Base-by-base conservation (phyloP, 2,113 vertebrate genomes). In the Hippocampus zosterae region DNA sequence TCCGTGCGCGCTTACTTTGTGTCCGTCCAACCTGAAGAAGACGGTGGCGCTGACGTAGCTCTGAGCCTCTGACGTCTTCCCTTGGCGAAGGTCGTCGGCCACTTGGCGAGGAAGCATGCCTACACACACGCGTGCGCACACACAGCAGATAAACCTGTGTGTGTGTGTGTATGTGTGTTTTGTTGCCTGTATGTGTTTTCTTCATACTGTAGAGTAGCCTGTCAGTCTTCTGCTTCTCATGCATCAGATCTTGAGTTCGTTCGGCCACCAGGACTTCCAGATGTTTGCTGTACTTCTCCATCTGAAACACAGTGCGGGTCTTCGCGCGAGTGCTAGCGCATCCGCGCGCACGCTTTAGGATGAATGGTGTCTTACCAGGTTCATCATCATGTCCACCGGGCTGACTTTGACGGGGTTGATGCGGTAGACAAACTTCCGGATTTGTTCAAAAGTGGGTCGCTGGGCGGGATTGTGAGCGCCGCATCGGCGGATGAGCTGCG, bases 201-300 rank as follows among this genome's bases (percentile, higher is more conserved):
- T 69, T 88, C 90, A 83, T 93, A 95, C 94, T 96, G 69, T 93
- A 94, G 1, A 96, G 89, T 56, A 95, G 91, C 23, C 84, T 68
- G 80, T 94, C 90, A 0, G 92, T 94, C 79, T 94, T 95, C 88
- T 95, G 93, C 72, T 96, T 96, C 91, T 95, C 94, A 13, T 92
- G 89, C 88, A 88, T 93, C 87, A 95, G 91, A 78, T 95, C 93
- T 67, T 95, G 92, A 0, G 92, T 96, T 33, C 93, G 88, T 81
- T 96, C 94, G 42, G 93, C 88, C 65, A 94, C 93, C 69, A 96
- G 21, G 23, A 91, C 91, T 88, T 96, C 93, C 89, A 96, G 87
- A 67, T 98, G 94, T 86, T 95, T 94, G 59, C 93, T 95, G 65
- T 96, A 94, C 76, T 95, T 97, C 90, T 96, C 94, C 93, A 95